Evolutionary conservation across 2,888 invertebrate genomes (phyloP), one percentile per base, ranked within the genome.

Genomic region (Drosophila pseudotakahashii): DNA sequence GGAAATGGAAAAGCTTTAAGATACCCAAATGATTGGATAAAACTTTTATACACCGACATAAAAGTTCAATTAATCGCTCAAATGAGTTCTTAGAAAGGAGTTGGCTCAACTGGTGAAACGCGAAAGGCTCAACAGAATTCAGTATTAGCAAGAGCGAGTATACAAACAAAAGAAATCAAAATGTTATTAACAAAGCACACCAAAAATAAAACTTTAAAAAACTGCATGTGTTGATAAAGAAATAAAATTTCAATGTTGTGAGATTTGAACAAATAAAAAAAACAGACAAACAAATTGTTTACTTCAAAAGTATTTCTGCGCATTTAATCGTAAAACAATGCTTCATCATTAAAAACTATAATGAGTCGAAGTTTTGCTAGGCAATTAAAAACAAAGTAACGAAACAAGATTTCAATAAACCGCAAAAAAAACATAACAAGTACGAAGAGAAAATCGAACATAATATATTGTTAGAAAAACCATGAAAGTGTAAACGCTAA

Each of bases 1-100:
- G 76, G 64, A 79, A 82, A 85, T 85, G 81, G 81, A 67, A 85
- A 85, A 85, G 85, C 85, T 85, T 85, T 85, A 87, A 87, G 78
- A 76, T 55, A 62, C 54, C 53, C 51, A 57, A 73, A 45, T 19
- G 60, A 67, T 61, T 57, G 59, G 50, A 69, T 11, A 36, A 36
- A 48, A 67, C 64, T 54, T 63, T 63, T 66, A 66, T 52, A 64
- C 64, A 45, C 63, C 63, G 63, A 68, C 16, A 59, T 39, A 41
- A 58, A 71, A 42, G 50, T 77, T 76, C 60, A 57, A 67, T 37
- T 45, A 19, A 71, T 66, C 63, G 53, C 76, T 72, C 71, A 66
- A 39, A 30, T 11, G 53, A 39, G 53, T 45, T 52, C 52, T 37
- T 51, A 30, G 67, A 16, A 41, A 48, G 37, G 19, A 57, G 51